Conservation (phyloP, 2,113 vertebrate species). For the Cololabis saira region DNA sequence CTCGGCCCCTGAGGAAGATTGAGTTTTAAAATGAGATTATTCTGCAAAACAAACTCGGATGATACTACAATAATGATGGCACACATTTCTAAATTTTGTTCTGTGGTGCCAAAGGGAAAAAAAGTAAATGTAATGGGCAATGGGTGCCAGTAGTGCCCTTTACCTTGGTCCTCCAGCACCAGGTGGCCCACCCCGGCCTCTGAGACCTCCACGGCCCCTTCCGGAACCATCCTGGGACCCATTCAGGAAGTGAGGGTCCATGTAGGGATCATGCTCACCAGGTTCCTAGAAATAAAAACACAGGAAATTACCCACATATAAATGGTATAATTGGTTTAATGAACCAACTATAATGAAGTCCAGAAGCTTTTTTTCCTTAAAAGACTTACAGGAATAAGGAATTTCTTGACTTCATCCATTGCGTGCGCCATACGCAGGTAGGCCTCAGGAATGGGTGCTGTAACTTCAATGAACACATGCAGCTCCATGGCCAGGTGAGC, state of each 20-base stretch:
- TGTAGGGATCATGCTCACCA: conserved; percentile 91
- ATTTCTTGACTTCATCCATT: conserved; percentile 99
- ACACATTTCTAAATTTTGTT: too few relatives aligned
- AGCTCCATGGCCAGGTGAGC: conserved; percentile 94
- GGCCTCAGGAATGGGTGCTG: conserved; percentile 93
- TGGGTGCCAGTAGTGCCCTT: background rate
- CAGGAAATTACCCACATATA: background rate
- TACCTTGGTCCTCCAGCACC: conserved; percentile 89
- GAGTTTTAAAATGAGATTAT: too few relatives aligned
- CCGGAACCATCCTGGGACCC: conserved; percentile 87
- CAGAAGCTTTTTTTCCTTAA: accelerated
- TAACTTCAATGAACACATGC: conserved; percentile 97
- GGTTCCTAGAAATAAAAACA: conserved; percentile 79
- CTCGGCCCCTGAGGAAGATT: conserved; percentile 83
- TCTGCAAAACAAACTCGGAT: too few relatives aligned
- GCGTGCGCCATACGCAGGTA: conserved; percentile 97
- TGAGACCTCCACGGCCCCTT: conserved; percentile 86
- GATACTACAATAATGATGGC: background rate
- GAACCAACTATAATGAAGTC: too few relatives aligned
- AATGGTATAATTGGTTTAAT: background rate
- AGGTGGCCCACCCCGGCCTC: conserved; percentile 90
- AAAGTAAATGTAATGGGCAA: background rate
- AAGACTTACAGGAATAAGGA: conserved; percentile 90
- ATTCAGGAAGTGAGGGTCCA: conserved; percentile 94
- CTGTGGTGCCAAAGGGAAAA: accelerated